These are phyloP conservation scores for Tachuris rubrigastra DNA, from an alignment of 2,113 vertebrate genomes.

Conservation along the genomic window DNA sequence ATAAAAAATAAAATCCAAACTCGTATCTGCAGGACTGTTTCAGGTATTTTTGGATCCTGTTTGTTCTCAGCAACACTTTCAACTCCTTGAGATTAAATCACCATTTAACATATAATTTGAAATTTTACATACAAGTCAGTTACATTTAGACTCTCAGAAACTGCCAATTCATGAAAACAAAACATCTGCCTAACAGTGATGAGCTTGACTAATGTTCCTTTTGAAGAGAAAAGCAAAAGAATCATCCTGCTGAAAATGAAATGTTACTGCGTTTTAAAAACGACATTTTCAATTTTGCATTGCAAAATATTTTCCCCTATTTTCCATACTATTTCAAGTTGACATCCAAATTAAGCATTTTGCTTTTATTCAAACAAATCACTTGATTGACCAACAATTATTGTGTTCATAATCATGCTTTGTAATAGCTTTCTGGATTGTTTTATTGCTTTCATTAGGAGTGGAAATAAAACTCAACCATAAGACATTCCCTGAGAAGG, in stretches of 20 bases:
- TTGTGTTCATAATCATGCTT: conserved; percentile 2
- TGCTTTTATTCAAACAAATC: not conserved
- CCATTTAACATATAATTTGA: not conserved
- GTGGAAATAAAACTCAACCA: not conserved
- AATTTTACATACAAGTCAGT: not conserved
- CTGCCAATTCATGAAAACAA: not conserved
- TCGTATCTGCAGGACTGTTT: not conserved
- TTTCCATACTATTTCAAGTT: conserved; percentile 23
- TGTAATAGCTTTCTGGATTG: not conserved
- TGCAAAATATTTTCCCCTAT: not conserved
- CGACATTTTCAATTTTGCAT: not conserved
- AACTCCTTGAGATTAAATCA: not conserved
- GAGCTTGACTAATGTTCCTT: conserved; percentile 13
- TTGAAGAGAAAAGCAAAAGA: conserved; percentile 24
- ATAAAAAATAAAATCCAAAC: not conserved
- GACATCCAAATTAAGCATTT: conserved; percentile 10
- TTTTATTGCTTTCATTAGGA: conserved; percentile 23
- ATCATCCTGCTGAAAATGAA: not conserved
- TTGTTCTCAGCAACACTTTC: not conserved
- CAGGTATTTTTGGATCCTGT: not conserved
- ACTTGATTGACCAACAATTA: conserved; percentile 9
- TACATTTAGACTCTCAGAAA: not conserved
- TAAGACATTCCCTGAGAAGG: not conserved
- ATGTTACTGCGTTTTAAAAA: not conserved
- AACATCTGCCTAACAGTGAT: not conserved